Evolutionary conservation across 2,113 vertebrate species (phyloP).

Genomic region (Leiothrix lutea): DNA sequence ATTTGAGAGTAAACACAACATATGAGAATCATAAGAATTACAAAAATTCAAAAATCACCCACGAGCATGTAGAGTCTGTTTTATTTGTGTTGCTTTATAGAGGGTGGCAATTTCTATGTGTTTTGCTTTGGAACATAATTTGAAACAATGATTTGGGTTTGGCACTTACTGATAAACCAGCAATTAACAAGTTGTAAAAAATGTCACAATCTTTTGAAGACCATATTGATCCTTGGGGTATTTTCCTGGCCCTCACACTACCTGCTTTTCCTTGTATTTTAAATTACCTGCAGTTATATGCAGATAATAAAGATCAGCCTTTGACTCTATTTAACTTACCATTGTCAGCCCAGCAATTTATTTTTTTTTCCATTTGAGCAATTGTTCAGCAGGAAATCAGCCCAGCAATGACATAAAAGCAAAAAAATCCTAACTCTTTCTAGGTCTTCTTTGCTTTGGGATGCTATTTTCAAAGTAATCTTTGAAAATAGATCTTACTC

Average conservation of each 20-base stretch:
- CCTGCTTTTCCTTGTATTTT: background rate
- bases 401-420: background rate
- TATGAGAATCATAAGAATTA: background rate
- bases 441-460: background rate
- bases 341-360: background rate
- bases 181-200: background rate
- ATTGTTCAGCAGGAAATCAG: background rate
- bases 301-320: background rate
- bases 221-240: background rate
- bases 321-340: background rate
- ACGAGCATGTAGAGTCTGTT: background rate
- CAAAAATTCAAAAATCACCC: background rate
- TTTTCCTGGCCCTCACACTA: background rate
- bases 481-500: background rate
- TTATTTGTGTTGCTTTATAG: background rate
- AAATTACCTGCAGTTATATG: background rate
- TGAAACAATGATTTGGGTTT: background rate
- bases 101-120: background rate
- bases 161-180: background rate
- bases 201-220: background rate
- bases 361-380: background rate
- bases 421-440: background rate
- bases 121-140: background rate
- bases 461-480: background rate
- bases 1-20: background rate